Evolutionary conservation across 2,797 vertebrate species (phyloP), one percentile per base, ranked within the genome.

Genomic region (Sebastes aleutianus): DNA sequence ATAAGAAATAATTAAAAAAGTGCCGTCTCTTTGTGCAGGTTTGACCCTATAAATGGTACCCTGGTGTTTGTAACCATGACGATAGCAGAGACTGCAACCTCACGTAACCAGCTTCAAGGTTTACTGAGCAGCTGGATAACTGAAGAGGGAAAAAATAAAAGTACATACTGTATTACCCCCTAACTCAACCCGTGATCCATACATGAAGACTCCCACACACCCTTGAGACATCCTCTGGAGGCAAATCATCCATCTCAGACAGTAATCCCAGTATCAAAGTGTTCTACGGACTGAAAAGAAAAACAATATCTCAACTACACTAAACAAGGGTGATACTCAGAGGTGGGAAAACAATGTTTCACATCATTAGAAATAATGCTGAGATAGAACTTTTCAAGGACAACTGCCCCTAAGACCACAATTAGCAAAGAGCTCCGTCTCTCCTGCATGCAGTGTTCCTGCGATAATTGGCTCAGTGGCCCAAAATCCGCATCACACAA

Each of bases 361-460:
- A 76, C 78, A 82, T 80, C 70, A 58, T 82, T 76, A 74, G 74
- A 84, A 50, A 84, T 63, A 69, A 85, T 3, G 43, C 29, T 56
- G 79, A 72, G 69, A 32, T 27, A 5, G 24, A 80, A 29, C 26
- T 70, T 76, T 47, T 74, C 79, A 87, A 84, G 73, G 83, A 71
- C 77, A 24, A 11, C 53, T 2, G 54, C 27, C 20, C 13, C 22
- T 56, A 26, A 70, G 54, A 67, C 34, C 53, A 62, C 66, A 79
- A 72, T 79, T 62, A 79, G 13, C 20, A 59, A 14, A 50, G 26
- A 54, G 66, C 31, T 54, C 18, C 10, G 0, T 59, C 43, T 62
- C 29, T 47, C 22, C 14, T 53, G 10, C 27, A 56, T 39, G 6
- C 14, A n/a, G 3, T n/a, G 31, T 39, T 68, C 8, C 54, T 75